Percentiles rank a stretch among this genome's conserved stretches.
phyloP scores from a whole-genome alignment of 2,888 invertebrate genomes.

The Acrobasis repandana region DNA sequence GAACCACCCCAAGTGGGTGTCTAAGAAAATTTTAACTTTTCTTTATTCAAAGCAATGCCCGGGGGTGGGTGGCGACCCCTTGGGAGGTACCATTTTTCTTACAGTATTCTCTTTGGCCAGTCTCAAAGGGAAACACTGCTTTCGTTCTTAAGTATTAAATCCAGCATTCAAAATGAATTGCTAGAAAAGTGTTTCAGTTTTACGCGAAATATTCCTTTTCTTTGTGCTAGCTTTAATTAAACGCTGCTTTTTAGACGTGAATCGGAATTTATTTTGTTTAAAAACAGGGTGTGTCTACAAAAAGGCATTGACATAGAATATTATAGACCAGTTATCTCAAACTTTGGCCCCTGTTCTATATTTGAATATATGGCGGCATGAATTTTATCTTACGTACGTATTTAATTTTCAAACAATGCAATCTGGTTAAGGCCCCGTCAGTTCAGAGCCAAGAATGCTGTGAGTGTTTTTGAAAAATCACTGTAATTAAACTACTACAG shows the following conservation, averaged over 20 bases:
- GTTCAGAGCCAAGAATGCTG: no score
- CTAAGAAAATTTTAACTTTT: conserved; percentile 82
- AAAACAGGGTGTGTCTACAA: not conserved
- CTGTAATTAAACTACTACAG: no score
- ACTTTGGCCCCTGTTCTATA: no score
- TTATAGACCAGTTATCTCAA: no score
- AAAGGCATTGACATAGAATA: no score
- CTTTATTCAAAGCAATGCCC: conserved; percentile 72
- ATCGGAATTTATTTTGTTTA: conserved; percentile 3
- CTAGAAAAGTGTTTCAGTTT: conserved; percentile 63
- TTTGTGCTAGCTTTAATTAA: conserved; percentile 34
- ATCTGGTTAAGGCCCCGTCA: no score
- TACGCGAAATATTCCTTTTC: conserved; percentile 37
- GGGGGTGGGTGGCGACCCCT: conserved; percentile 37
- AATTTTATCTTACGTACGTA: no score
- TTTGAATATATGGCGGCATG: no score
- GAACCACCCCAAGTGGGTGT: conserved; percentile 62
- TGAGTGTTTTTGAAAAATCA: no score
- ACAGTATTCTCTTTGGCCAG: conserved; percentile 76
- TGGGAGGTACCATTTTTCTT: conserved; percentile 66
- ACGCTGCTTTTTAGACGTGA: not conserved
- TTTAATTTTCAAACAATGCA: no score
- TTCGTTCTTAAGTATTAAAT: conserved; percentile 76
- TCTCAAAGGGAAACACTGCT: conserved; percentile 73
- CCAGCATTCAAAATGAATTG: conserved; percentile 71